Conservation (phyloP, 2,797 vertebrate species). For the Scolopax bukidnonensis region DNA sequence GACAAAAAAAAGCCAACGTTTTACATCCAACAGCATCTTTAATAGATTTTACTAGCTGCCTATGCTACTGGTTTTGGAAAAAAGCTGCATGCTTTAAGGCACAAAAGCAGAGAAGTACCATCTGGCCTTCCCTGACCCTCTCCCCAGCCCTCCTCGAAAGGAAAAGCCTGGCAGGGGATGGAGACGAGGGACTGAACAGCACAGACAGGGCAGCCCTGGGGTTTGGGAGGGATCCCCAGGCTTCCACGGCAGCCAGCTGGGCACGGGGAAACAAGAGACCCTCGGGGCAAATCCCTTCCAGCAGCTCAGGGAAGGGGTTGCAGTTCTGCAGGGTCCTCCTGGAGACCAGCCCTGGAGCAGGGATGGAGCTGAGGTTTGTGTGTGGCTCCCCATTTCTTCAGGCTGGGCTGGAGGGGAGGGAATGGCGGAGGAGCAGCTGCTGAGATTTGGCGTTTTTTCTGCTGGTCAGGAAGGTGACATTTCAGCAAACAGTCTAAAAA, state of each 20-base stretch:
- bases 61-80: background rate
- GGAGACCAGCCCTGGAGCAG: background rate
- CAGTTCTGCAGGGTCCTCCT: background rate
- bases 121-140: background rate
- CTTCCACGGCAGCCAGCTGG: background rate
- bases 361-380: background rate
- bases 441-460: background rate
- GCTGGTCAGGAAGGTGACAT: background rate
- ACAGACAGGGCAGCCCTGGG: background rate
- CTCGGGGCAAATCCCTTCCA: background rate
- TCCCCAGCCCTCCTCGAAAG: background rate
- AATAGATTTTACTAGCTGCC: background rate
- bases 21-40: slow-evolving; percentile 1
- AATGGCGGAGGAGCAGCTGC: background rate
- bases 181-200: background rate
- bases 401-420: background rate
- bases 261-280: background rate
- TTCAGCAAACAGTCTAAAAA: background rate
- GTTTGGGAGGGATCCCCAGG: rapidly evolving
- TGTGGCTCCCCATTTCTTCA: rapidly evolving
- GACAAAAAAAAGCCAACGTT: background rate
- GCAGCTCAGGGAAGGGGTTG: background rate
- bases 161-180: background rate
- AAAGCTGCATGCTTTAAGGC: background rate
- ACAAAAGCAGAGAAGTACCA: background rate